Base-by-base conservation (phyloP, 2,113 vertebrate species). In the Madoqua kirkii region DNA sequence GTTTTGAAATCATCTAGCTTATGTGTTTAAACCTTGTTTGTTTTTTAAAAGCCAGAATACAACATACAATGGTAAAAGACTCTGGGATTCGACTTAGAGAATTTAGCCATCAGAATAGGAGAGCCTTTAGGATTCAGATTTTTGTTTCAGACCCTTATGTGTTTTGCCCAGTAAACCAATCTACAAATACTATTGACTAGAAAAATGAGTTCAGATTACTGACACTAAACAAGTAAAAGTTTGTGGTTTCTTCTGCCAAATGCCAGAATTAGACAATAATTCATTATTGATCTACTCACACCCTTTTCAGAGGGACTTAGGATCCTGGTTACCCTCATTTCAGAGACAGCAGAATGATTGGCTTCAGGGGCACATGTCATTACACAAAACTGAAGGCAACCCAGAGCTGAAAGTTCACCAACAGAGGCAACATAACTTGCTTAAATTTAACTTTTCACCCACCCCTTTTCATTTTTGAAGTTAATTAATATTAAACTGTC, bases 211-310 rank as follows among this genome's bases (percentile, higher is more conserved):
- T 94, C n/a, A 45, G 16, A 45, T 93, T 81, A 92, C 48, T 64
- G 50, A 93, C 74, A 52, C 40, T 64, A 76, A 85, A 90, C 67
- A 55, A 85, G 21, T 95, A 54, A 91, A 97, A 92, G 59, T 95
- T 98, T 87, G 74, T 93, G 54, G 52, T 92, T 96, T 94, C 74
- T 95, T 93, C 59, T 93, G 83, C 52, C 78, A 92, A 95, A 95
- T 91, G 81, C 95, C 83, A 93, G 62, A 93, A 96, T 67, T 87
- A 67, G 29, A 82, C 33, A 94, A 83, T 90, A 90, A 88, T 96
- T 52, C 91, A 6, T 93, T 96, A 91, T 23, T 54, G 91, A 62
- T 79, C 71, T 17, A 27, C 81, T 93, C 79, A 93, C 5, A 62
- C 36, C 31, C 92, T 91, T 96, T 92, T 87, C 86, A 81, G 81